Evolutionary conservation across 2,797 vertebrate species (phyloP).

Genomic region (Hafferia zeledoni): DNA sequence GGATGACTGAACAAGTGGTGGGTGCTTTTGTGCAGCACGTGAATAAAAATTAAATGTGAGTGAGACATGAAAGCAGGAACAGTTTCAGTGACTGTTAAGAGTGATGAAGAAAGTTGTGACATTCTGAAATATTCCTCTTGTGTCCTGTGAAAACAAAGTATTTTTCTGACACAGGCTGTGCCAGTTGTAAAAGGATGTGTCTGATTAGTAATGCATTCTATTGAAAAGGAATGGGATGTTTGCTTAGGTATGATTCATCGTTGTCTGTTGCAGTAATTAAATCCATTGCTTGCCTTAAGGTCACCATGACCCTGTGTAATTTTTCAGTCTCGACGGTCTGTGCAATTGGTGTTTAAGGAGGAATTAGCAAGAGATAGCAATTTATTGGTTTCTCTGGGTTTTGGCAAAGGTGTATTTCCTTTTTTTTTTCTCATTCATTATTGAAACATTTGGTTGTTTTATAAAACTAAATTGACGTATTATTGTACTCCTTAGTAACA

Average conservation of each 20-base stretch:
- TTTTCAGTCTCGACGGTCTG: neutral
- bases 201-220: neutral
- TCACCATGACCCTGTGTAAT: slow-evolving; percentile 67
- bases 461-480: neutral
- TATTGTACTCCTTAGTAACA: neutral
- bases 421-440: neutral
- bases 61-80: neutral
- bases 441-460: neutral
- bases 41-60: neutral
- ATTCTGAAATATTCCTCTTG: neutral
- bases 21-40: neutral
- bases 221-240: slow-evolving; percentile 14
- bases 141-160: neutral
- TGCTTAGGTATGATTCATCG: slow-evolving; percentile 47
- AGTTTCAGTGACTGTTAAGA: neutral
- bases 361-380: neutral
- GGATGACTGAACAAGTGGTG: neutral
- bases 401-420: neutral
- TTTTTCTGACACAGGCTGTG: neutral
- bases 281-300: slow-evolving; percentile 47
- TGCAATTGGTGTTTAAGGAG: neutral
- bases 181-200: slow-evolving; percentile 4
- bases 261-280: slow-evolving; percentile 55
- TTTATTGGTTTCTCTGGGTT: neutral
- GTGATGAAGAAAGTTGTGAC: neutral